Base-by-base conservation (phyloP, 2,888 invertebrate species). In the Matsumyia berberina region DNA sequence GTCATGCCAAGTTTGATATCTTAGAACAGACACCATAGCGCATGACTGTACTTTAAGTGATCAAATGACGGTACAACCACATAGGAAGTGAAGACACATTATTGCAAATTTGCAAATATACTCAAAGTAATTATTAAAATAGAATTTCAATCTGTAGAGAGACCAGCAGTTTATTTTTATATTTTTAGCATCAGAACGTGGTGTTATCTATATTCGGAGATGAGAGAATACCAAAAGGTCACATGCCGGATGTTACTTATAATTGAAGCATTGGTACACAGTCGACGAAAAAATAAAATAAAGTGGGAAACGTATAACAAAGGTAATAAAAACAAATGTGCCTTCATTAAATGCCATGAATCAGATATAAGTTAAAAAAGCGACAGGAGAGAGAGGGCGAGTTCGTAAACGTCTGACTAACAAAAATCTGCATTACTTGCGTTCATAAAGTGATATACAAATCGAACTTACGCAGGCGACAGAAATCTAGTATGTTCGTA, bases 181-280 rank as follows among this genome's bases (percentile, higher is more conserved):
- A 42, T 60, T 24, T 29, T 29, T 42, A 60, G 29, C 24, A 24
- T 15, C 29, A 24, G 9, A n/a, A 29, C 42, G 15, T 17, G 58
- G 42, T 39, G 19, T n/a, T 19, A 6, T n/a, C 58, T 58, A 60
- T 29, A 60, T 42, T 42, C 24, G 29, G 42, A 29, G n/a, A 60
- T 60, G 29, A 60, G 29, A 29, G 8, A 39, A 58, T 39, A 24
- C 24, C 12, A 9, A 60, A 60, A 42, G 29, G 15, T 29, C 42
- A 60, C 24, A 29, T 8, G 12, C 42, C 51, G 51, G 31, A 6
- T 7, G 51, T 11, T 51, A 31, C 46, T 44, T 44, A 12, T 42
- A 2, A 17, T 3, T 8, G 17, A 19, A 46, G 19, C 5, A 4
- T 24, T n/a, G n/a, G n/a, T 19, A 12, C n/a, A 29, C 8, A 11